Conservation (phyloP, 1,140 invertebrate genomes). For the Pseudoatta argentina region DNA sequence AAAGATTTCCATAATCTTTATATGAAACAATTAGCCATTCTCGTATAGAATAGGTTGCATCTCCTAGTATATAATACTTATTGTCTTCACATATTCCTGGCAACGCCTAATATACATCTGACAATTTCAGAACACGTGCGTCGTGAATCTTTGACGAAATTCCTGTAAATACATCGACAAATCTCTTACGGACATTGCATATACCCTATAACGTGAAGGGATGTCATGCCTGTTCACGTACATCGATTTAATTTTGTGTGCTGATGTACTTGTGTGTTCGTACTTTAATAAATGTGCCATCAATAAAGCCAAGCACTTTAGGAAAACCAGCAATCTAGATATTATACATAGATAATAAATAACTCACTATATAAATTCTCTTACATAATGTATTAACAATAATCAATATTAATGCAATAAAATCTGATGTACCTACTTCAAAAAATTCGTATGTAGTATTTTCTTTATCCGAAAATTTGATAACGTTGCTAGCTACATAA, state of each 20-base stretch:
- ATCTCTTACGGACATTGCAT: too few species aligned
- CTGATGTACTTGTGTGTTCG: not conserved
- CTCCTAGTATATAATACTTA: not conserved
- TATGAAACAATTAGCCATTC: too few species aligned
- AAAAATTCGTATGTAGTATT: conserved; percentile 8
- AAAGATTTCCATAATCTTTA: too few species aligned
- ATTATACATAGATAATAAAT: conserved; percentile 3
- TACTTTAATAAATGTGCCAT: conserved; percentile 20
- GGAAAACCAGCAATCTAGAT: conserved; percentile 17
- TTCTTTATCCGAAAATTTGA: not conserved
- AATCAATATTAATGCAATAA: not conserved
- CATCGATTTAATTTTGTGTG: conserved; percentile 1
- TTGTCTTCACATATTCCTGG: not conserved
- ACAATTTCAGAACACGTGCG: too few species aligned
- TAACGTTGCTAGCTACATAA: conserved; percentile 1
- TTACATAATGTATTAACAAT: not conserved
- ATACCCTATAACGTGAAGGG: too few species aligned
- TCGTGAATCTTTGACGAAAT: too few species aligned
- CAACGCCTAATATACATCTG: not conserved
- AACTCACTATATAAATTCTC: conserved; percentile 8
- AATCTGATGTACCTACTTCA: not conserved
- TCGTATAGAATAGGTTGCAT: too few species aligned
- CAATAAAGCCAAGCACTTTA: not conserved
- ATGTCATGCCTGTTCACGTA: too few species aligned
- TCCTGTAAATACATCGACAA: too few species aligned